Conservation (phyloP, 2,113 vertebrate species). For the Pollachius pollachius region DNA sequence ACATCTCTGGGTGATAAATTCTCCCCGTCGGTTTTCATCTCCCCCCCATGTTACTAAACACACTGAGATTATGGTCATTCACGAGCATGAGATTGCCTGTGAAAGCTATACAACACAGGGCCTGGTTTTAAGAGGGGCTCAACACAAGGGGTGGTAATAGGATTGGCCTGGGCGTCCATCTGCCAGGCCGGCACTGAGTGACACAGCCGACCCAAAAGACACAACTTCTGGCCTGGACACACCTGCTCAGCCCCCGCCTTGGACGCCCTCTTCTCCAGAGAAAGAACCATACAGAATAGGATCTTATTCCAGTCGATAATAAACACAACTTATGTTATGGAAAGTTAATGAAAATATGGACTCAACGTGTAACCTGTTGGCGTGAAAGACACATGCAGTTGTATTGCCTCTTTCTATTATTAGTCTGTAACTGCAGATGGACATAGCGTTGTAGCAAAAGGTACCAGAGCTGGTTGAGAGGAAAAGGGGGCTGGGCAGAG, state of each 20-base stretch:
- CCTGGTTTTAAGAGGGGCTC: constrained; percentile 77
- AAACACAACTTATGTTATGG: too few relatives aligned
- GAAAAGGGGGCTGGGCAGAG: constrained; percentile 45
- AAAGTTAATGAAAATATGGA: too few relatives aligned
- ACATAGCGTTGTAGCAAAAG: constrained; percentile 44
- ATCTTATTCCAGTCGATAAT: too few relatives aligned
- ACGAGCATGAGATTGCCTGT: constrained; percentile 42
- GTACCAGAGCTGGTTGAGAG: constrained; percentile 23
- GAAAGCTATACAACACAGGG: constrained; percentile 60
- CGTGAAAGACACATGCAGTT: background rate
- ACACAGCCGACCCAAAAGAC: constrained; percentile 41
- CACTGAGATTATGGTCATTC: constrained; percentile 42
- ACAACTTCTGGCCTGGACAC: constrained; percentile 44
- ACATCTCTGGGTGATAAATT: constrained; percentile 17
- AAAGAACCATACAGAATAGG: background rate
- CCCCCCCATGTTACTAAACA: constrained; percentile 45
- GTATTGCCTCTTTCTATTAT: background rate
- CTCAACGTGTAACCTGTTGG: too few relatives aligned
- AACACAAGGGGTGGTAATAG: constrained; percentile 78
- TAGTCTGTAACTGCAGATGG: constrained; percentile 44
- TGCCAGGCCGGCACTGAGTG: constrained; percentile 56
- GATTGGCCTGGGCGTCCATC: constrained; percentile 75
- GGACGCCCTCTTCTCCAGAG: constrained; percentile 34
- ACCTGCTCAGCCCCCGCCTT: constrained; percentile 50
- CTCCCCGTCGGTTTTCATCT: constrained; percentile 12